Conservation (phyloP, 1,140 invertebrate species). For the Forficula auricularia region DNA sequence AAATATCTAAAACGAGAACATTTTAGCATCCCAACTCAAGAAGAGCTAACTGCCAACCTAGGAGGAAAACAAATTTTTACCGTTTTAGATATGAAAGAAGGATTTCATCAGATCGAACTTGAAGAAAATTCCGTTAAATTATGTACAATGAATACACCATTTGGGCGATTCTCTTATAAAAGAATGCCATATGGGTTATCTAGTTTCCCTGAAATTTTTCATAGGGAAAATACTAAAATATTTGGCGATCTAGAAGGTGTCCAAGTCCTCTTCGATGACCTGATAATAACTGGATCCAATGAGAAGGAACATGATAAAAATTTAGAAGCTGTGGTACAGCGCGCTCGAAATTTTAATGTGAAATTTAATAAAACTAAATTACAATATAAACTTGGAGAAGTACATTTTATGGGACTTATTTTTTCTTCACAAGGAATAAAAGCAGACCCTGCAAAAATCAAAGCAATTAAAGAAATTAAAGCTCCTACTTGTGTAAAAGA, state of each 20-base stretch:
- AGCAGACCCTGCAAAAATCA: constrained; percentile 20
- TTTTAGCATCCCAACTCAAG: constrained; percentile 3
- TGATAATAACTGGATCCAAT: constrained; percentile 18
- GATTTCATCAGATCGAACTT: constrained; percentile 27
- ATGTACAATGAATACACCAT: constrained; percentile 1
- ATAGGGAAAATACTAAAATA: neutral
- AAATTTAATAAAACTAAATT: constrained; percentile 24
- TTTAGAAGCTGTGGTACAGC: constrained; percentile 18
- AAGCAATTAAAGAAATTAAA: constrained; percentile 19
- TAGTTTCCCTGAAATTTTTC: constrained; percentile 7
- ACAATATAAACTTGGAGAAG: constrained; percentile 17
- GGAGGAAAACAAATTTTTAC: constrained; percentile 25
- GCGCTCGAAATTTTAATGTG: constrained; percentile 15
- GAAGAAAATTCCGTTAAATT: constrained; percentile 16
- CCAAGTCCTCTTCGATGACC: constrained; percentile 22
- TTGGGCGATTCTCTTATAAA: constrained; percentile 3
- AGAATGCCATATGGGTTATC: constrained; percentile 5
- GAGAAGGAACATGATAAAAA: constrained; percentile 17
- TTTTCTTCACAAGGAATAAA: constrained; percentile 20
- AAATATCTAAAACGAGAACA: constrained; percentile 2
- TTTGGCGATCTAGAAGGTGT: constrained; percentile 18
- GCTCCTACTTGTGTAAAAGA: constrained; percentile 16
- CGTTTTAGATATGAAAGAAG: constrained; percentile 27
- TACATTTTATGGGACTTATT: constrained; percentile 24
- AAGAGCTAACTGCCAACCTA: constrained; percentile 18